Base-by-base conservation (phyloP, 2,113 vertebrate genomes). In the Caranx ignobilis region DNA sequence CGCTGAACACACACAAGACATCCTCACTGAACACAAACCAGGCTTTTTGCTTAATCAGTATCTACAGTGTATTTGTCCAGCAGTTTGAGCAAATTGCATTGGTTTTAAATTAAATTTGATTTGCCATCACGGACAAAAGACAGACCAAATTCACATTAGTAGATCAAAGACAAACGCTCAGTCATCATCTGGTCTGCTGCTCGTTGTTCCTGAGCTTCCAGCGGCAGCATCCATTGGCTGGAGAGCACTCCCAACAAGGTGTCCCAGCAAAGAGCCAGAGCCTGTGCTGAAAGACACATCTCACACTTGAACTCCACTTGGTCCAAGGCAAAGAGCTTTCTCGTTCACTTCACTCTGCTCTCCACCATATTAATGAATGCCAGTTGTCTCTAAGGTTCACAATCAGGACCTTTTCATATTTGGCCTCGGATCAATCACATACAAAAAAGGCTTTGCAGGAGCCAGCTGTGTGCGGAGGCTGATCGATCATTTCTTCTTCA, bases 261-360 rank as follows among this genome's bases (percentile, higher is more conserved):
- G 94, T 92, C 88, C 91, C 69, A 75, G 90, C 91, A 84, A 83
- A 67, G 85, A 94, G 79, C 93, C 94, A 95, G 94, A 94, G 80
- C 89, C 79, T 61, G 90, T 94, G 95, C 87, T 93, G 95, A 95
- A 92, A 95, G 95, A 95, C 13, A 55, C 84, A 81, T 82, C 91
- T 93, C 81, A 85, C 72, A 65, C 77, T 89, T 87, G 52, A 56
- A 73, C 81, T 69, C 75, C 82, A 66, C 87, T 74, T 26, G 79
- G 81, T 86, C 82, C 60, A 61, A 21, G 71, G 76, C 41, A 54
- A 85, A 85, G 65, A 52, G 39, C 45, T 50, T 68, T 50, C 47
- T 43, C 12, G 47, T 84, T 89, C 88, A 75, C 90, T 89, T 89
- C 85, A 70, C 85, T 88, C 82, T 77, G 16, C 69, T 84, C 84